Evolutionary conservation across 2,113 vertebrate genomes (phyloP).

Genomic region (Bufo gargarizans): DNA sequence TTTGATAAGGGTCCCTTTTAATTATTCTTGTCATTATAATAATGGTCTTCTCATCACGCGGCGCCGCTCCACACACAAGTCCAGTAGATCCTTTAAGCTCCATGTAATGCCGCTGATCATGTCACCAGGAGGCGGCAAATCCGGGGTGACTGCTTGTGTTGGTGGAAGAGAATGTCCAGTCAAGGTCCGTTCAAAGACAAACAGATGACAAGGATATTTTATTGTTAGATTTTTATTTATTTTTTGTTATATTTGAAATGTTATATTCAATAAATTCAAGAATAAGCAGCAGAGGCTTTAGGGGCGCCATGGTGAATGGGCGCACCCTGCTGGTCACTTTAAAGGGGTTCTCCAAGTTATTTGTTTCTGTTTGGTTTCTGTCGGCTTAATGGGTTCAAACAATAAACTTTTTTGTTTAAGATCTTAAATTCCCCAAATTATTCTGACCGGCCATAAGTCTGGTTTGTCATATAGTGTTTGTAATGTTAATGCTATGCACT

Average conservation of each 20-base stretch:
- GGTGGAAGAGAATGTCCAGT: not conserved
- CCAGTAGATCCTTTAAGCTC: not conserved
- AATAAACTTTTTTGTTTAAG: too few species aligned
- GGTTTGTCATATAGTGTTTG: too few species aligned
- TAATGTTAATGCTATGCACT: too few species aligned
- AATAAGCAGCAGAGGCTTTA: too few species aligned
- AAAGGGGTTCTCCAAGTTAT: too few species aligned
- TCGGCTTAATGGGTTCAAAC: too few species aligned
- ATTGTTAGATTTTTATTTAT: not conserved
- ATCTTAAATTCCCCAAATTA: too few species aligned
- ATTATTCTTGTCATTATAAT: conserved; percentile 34
- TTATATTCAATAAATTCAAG: not conserved
- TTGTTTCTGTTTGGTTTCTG: too few species aligned
- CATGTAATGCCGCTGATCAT: not conserved
- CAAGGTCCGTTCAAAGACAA: not conserved
- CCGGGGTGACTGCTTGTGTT: too few species aligned
- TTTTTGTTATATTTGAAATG: not conserved
- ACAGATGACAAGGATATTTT: not conserved
- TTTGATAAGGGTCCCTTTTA: conserved; percentile 21
- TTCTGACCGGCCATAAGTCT: too few species aligned
- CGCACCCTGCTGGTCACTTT: too few species aligned
- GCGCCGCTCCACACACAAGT: not conserved
- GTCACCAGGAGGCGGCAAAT: not conserved
- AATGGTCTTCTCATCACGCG: not conserved
- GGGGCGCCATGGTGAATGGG: too few species aligned